A percentile compares a stretch with the other conserved stretches of the same genome.
phyloP scores from a whole-genome alignment of 2,888 invertebrate species.

The Agrotis clavis region DNA sequence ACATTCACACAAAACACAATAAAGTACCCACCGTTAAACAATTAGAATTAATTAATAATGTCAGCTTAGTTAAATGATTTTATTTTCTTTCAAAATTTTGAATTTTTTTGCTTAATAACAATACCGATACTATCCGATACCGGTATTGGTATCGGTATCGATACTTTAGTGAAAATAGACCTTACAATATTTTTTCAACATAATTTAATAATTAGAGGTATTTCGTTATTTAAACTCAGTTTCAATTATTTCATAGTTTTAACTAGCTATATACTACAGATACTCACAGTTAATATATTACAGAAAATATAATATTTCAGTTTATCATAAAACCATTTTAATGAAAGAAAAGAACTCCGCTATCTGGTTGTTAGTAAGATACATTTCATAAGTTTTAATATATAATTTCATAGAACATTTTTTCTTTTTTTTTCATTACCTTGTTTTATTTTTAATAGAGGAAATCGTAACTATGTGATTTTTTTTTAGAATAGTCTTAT shows the following conservation, averaged over 20 bases:
- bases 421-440: background rate
- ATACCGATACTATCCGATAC: background rate
- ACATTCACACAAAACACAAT: conserved; percentile 15
- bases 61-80: conserved; percentile 50
- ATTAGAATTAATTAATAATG: conserved; percentile 52
- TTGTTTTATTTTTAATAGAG: background rate
- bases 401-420: conserved; percentile 3
- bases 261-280: background rate
- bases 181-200: conserved; percentile 12
- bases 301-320: conserved; percentile 7
- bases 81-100: conserved; percentile 4
- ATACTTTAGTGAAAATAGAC: conserved; percentile 10
- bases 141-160: conserved; percentile 18
- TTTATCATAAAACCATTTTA: background rate
- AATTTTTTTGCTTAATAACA: background rate
- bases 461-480: background rate
- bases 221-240: conserved; percentile 8
- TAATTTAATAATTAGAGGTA: background rate
- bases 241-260: background rate
- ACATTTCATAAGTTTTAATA: background rate
- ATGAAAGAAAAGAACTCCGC: background rate
- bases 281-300: background rate
- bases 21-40: conserved; percentile 36
- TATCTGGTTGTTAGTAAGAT: no score
- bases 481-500: no score